phyloP scores from a whole-genome alignment of 2,888 invertebrate species.

The Mythimna lalbum region DNA sequence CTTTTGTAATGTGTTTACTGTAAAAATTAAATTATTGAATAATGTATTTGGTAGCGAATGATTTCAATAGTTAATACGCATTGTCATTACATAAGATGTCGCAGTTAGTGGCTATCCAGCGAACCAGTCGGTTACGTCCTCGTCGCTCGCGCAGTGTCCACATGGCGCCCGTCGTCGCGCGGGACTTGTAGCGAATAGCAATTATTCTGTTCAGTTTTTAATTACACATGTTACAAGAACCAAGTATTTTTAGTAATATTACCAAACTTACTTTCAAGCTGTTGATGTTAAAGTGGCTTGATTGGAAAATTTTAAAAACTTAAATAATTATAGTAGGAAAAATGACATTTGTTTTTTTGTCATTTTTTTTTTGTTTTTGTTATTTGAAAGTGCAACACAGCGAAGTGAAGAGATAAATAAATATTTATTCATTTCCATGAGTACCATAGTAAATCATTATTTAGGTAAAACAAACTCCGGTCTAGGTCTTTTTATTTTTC shows the following conservation, averaged over 20 bases:
- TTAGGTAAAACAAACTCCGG: constrained; percentile 77
- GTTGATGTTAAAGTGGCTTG: constrained; percentile 71
- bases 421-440: constrained; percentile 61
- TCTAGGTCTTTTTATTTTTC: constrained; percentile 81
- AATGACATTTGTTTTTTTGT: constrained; percentile 49
- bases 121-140: constrained; percentile 28
- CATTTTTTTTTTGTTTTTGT: constrained; percentile 29
- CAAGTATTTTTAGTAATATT: constrained; percentile 78
- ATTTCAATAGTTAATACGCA: constrained; percentile 74
- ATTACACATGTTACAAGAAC: constrained; percentile 81
- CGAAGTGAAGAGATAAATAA: constrained; percentile 62
- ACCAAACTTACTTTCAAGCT: constrained; percentile 77
- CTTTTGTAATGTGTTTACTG: constrained; percentile 82
- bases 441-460: constrained; percentile 75
- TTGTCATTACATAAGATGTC: constrained; percentile 51
- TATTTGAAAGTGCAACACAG: constrained; percentile 49
- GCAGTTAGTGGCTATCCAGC: constrained; percentile 44
- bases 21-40: constrained; percentile 80
- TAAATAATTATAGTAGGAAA: constrained; percentile 70
- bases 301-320: constrained; percentile 77
- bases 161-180: constrained; percentile 34
- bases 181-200: constrained; percentile 44
- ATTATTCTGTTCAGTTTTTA: constrained; percentile 70
- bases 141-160: constrained; percentile 36
- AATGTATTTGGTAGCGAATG: constrained; percentile 78